These are phyloP conservation scores for Drosophila sp. DNA, from an alignment of 1,140 invertebrate genomes.

Conservation along the genomic window DNA sequence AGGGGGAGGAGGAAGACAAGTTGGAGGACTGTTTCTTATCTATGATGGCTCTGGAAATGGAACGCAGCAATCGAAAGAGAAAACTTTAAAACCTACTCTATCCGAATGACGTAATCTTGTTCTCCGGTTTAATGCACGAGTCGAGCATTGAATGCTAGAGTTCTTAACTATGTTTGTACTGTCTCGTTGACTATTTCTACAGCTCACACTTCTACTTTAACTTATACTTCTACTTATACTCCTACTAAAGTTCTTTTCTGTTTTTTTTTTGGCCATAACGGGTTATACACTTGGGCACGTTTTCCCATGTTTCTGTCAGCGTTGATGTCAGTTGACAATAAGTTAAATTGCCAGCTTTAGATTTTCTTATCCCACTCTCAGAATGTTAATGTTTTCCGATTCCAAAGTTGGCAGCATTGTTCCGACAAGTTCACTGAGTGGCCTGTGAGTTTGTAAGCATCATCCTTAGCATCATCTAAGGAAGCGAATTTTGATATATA, in stretches of 20 bases:
- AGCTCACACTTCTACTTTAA: not conserved
- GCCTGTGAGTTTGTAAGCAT: not conserved
- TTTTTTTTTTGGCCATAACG: not conserved
- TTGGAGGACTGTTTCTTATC: conserved; percentile 40
- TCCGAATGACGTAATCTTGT: conserved; percentile 33
- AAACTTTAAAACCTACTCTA: conserved; percentile 22
- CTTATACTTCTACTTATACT: not conserved
- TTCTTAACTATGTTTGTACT: conserved; percentile 8
- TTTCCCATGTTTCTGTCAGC: conserved; percentile 2
- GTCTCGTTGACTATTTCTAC: not conserved
- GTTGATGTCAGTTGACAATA: conserved; percentile 16
- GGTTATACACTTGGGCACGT: conserved; percentile 2
- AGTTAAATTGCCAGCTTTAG: not conserved
- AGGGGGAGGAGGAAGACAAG: not conserved
- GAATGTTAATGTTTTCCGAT: not conserved
- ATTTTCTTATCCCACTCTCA: not conserved
- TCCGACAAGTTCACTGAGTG: not conserved
- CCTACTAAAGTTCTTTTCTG: not conserved
- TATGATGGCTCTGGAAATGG: conserved; percentile 17
- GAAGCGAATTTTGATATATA: too few species aligned
- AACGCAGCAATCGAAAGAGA: not conserved
- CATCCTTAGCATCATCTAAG: not conserved
- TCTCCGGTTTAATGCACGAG: not conserved
- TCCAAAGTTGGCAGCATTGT: not conserved
- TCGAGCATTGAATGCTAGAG: conserved; percentile 7